Conservation (phyloP, 2,888 invertebrate genomes). For the Macrostomum cliftonense region DNA sequence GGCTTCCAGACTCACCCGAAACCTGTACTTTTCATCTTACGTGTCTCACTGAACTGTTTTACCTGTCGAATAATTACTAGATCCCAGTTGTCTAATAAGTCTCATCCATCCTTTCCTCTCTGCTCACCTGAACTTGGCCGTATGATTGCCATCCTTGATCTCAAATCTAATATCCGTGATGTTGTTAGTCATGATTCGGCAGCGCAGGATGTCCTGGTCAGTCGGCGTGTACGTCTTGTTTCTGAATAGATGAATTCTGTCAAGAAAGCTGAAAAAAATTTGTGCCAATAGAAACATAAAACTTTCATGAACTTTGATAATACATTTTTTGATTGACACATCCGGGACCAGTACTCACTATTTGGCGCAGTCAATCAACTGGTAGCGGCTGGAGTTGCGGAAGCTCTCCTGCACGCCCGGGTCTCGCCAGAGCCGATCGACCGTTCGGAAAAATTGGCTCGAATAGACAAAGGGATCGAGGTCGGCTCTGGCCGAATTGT, state of each 20-base stretch:
- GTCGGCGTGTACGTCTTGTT: constrained; percentile 50
- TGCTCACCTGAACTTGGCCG: constrained; percentile 23
- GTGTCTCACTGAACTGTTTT: too few relatives aligned
- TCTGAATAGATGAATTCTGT: constrained; percentile 50
- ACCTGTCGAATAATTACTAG: too few relatives aligned
- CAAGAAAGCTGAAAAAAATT: constrained; percentile 50
- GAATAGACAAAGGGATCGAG: too few relatives aligned
- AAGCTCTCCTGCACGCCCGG: constrained; percentile 52
- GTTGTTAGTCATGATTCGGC: constrained; percentile 44
- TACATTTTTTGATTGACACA: too few relatives aligned
- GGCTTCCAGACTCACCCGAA: too few relatives aligned
- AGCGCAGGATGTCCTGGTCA: constrained; percentile 53
- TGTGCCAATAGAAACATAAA: too few relatives aligned
- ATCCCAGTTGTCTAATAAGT: too few relatives aligned
- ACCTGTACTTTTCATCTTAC: too few relatives aligned
- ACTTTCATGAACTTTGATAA: too few relatives aligned
- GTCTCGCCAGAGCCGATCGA: constrained; percentile 51
- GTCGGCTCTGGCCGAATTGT: too few relatives aligned
- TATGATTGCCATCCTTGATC: constrained; percentile 21
- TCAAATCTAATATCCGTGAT: constrained; percentile 27
- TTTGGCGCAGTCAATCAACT: constrained; percentile 59
- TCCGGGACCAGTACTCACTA: constrained; percentile 46
- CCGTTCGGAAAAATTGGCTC: constrained; percentile 18
- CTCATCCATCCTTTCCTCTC: too few relatives aligned
- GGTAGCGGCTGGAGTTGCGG: constrained; percentile 54